A percentile compares a stretch with the other conserved stretches of the same genome.
phyloP scores from a whole-genome alignment of 2,797 vertebrate species.

The Hydrocynus forskahlii region DNA sequence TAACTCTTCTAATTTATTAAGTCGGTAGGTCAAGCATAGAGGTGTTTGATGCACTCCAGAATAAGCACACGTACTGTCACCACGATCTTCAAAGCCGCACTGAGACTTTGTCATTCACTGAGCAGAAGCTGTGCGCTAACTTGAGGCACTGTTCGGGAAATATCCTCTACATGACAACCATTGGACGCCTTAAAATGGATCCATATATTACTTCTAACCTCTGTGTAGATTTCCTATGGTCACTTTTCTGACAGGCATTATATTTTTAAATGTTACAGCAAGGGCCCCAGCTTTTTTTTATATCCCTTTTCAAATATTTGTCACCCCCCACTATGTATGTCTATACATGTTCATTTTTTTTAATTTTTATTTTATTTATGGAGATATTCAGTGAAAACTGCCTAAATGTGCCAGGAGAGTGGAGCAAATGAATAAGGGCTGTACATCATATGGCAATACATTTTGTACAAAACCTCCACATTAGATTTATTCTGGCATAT shows the following conservation, averaged over 20 bases:
- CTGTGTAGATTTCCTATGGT: slow-evolving; percentile 12
- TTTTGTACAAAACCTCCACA: slow-evolving; percentile 47
- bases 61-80: slow-evolving; percentile 28
- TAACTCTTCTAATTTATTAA: slow-evolving; percentile 75
- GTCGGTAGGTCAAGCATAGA: slow-evolving; percentile 58
- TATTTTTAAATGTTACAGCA: slow-evolving; percentile 9
- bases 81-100: slow-evolving; percentile 41
- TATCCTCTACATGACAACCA: slow-evolving; percentile 27
- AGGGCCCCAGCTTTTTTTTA: slow-evolving; percentile 9
- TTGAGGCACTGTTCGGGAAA: slow-evolving; percentile 38
- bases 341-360: slow-evolving; percentile 27
- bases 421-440: slow-evolving; percentile 24
- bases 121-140: slow-evolving; percentile 38
- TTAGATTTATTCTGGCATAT: slow-evolving; percentile 50
- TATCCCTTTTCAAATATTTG: slow-evolving; percentile 13
- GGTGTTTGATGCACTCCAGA: slow-evolving; percentile 39
- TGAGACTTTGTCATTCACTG: slow-evolving; percentile 51
- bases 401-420: slow-evolving; percentile 28
- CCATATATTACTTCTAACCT: slow-evolving; percentile 5
- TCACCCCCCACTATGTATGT: slow-evolving; percentile 30
- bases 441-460: not conserved
- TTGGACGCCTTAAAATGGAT: slow-evolving; percentile 27
- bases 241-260: slow-evolving; percentile 38
- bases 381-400: slow-evolving; percentile 13
- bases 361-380: slow-evolving; percentile 13